A percentile compares a stretch with the other conserved stretches of the same genome.
phyloP scores from a whole-genome alignment of 2,888 invertebrate species.

The Cinara cedri region DNA sequence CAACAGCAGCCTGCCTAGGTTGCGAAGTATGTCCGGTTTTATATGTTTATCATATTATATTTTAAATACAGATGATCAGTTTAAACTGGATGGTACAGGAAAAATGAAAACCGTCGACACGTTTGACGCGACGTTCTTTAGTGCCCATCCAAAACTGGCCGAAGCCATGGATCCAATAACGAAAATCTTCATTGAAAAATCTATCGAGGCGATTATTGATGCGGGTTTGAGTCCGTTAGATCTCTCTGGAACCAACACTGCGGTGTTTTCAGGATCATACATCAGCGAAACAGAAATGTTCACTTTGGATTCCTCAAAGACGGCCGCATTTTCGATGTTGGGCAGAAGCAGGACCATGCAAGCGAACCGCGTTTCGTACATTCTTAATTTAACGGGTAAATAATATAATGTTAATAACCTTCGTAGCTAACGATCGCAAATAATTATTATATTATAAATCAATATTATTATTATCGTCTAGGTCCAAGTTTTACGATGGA shows the following conservation, averaged over 20 bases:
- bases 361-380: slow-evolving; percentile 69
- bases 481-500: slow-evolving; percentile 70
- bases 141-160: slow-evolving; percentile 64
- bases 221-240: slow-evolving; percentile 64
- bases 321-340: slow-evolving; percentile 69
- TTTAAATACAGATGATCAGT: not conserved
- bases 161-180: slow-evolving; percentile 65
- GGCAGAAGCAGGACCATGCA: slow-evolving; percentile 71
- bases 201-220: slow-evolving; percentile 65
- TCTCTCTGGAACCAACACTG: slow-evolving; percentile 64
- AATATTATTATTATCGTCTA: too few relatives aligned
- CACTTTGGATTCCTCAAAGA: slow-evolving; percentile 29
- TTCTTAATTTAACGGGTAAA: slow-evolving; percentile 68
- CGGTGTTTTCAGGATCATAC: slow-evolving; percentile 64
- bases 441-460: not conserved
- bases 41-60: not conserved
- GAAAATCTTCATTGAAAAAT: slow-evolving; percentile 63
- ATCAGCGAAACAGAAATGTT: slow-evolving; percentile 64
- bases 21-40: too few relatives aligned
- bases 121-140: slow-evolving; percentile 65
- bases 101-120: slow-evolving; percentile 62
- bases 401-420: not conserved
- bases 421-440: not conserved
- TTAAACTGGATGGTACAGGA: slow-evolving; percentile 62
- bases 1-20: too few relatives aligned